Percentiles rank a stretch among this genome's conserved stretches.
Evolutionary conservation across 1,140 invertebrate genomes (phyloP).

Genomic region (Macrobrachium nipponense): DNA sequence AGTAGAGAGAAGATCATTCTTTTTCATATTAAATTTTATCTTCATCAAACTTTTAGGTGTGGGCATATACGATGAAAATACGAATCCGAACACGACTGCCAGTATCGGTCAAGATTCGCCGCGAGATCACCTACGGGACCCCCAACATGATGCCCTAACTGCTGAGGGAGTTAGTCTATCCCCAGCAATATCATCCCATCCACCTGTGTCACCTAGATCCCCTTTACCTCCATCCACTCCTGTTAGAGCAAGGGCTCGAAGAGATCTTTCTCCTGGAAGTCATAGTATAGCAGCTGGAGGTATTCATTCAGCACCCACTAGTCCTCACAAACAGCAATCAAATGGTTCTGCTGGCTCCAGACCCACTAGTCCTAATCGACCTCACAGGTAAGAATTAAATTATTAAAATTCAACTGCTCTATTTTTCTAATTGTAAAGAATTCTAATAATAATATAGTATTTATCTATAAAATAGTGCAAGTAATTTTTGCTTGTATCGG

Average conservation of each 20-base stretch:
- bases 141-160: constrained; percentile 19
- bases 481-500: too few relatives aligned
- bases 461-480: too few relatives aligned
- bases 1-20: too few relatives aligned
- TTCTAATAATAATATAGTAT: too few relatives aligned
- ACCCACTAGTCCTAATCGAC: constrained; percentile 56
- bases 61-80: constrained; percentile 44
- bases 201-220: constrained; percentile 50
- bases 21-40: neutral
- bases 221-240: constrained; percentile 45
- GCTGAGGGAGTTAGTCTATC: constrained; percentile 50
- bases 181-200: constrained; percentile 40
- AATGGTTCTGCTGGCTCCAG: constrained; percentile 64
- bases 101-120: constrained; percentile 30
- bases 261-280: constrained; percentile 46
- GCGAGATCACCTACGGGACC: constrained; percentile 25
- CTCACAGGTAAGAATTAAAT: constrained; percentile 38
- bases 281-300: constrained; percentile 26
- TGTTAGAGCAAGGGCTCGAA: constrained; percentile 44
- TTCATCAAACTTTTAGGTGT: constrained; percentile 24
- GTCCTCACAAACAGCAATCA: constrained; percentile 52
- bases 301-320: constrained; percentile 51
- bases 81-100: constrained; percentile 20
- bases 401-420: too few relatives aligned
- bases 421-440: too few relatives aligned